Evolutionary conservation across 2,888 invertebrate genomes (phyloP).

Genomic region (Philereme transversata): DNA sequence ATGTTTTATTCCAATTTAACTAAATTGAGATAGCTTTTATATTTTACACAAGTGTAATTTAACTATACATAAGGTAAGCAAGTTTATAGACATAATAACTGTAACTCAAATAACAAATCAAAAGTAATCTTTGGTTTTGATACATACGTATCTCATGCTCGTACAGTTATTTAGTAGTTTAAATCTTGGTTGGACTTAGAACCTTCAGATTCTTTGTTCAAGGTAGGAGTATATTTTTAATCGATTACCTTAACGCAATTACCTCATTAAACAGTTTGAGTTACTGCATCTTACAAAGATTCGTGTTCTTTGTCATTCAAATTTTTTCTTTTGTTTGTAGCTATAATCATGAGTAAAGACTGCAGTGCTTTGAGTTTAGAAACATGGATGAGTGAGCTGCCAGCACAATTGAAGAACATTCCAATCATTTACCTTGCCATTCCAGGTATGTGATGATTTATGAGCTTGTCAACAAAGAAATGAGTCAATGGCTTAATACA

Average conservation of each 20-base stretch:
- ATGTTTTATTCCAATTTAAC: no score
- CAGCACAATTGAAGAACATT: conserved; percentile 81
- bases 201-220: conserved; percentile 29
- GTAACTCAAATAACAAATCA: background rate
- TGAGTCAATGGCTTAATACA: no score
- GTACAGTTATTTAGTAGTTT: background rate
- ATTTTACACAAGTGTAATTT: no score
- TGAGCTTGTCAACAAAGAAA: background rate
- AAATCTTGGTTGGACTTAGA: background rate
- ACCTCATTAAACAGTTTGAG: conserved; percentile 9
- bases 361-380: conserved; percentile 65
- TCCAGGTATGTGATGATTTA: conserved; percentile 83
- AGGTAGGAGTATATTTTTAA: conserved; percentile 25
- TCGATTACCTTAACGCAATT: conserved; percentile 22
- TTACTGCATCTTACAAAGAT: conserved; percentile 8
- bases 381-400: conserved; percentile 89
- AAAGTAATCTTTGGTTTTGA: background rate
- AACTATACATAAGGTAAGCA: background rate
- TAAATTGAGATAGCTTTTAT: no score
- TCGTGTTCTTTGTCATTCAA: conserved; percentile 8
- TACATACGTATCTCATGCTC: conserved; percentile 20
- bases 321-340: conserved; percentile 44
- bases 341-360: conserved; percentile 62
- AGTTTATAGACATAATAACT: background rate
- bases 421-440: conserved; percentile 89